phyloP scores from a whole-genome alignment of 2,113 vertebrate species.

The Acrocephalus arundinaceus region DNA sequence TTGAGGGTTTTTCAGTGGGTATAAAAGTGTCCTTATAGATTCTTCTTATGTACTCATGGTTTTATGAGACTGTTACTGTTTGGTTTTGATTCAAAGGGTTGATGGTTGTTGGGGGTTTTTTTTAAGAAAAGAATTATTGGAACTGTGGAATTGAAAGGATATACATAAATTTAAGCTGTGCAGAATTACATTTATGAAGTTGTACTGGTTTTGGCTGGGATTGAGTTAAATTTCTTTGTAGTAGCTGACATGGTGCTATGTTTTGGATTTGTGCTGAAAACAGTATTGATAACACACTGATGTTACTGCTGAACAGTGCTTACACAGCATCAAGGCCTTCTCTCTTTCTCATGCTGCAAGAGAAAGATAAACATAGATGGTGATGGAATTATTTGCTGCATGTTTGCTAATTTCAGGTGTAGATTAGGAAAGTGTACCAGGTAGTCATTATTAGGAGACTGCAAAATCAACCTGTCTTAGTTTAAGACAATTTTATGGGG shows the following conservation, averaged over 20 bases:
- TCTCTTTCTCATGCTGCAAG: neutral
- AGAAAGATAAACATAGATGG: neutral
- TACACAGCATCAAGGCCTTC: neutral
- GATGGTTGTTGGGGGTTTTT: neutral
- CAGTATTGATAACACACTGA: neutral
- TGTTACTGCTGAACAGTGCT: neutral
- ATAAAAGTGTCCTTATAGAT: neutral
- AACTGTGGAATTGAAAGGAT: neutral
- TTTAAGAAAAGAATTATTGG: neutral
- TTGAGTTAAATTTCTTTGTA: neutral
- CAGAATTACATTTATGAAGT: neutral
- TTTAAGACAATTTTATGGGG: neutral
- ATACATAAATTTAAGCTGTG: neutral
- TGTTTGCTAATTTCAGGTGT: neutral
- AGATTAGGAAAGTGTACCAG: neutral
- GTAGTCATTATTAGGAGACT: neutral
- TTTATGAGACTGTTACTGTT: slow-evolving; percentile 15
- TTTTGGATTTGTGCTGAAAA: neutral
- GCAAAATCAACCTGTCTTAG: neutral
- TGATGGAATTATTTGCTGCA: neutral
- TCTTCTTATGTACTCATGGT: neutral
- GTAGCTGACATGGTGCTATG: neutral
- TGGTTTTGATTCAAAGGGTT: neutral
- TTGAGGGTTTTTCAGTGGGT: neutral
- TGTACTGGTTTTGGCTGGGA: no score